phyloP scores from a whole-genome alignment of 2,113 vertebrate species.

The Sardina pilchardus region DNA sequence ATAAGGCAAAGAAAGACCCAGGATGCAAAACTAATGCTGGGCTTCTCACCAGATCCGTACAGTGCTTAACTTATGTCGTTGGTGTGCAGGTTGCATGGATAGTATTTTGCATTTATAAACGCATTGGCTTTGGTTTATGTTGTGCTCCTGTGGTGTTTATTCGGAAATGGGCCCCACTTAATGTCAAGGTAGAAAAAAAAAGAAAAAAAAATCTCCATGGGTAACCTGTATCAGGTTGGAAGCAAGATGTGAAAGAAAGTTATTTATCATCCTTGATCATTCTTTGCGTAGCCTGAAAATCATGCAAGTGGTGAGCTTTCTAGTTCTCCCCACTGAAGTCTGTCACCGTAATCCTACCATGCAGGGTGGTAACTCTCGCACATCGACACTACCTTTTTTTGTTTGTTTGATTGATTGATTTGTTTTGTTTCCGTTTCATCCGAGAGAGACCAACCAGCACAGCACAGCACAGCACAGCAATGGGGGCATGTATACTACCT shows the following conservation, averaged over 20 bases:
- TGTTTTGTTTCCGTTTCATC: constrained; percentile 21
- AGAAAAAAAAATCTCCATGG: constrained; percentile 66
- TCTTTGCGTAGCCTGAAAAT: constrained; percentile 70
- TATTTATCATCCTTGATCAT: constrained; percentile 62
- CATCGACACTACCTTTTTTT: constrained; percentile 61
- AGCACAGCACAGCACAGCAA: constrained; percentile 67
- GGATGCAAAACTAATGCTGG: constrained; percentile 52
- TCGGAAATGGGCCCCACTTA: neutral
- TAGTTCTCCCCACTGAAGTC: constrained; percentile 17
- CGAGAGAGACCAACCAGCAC: constrained; percentile 63
- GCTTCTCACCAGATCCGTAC: constrained; percentile 29
- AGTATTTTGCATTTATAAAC: constrained; percentile 24
- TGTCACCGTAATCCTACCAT: constrained; percentile 60
- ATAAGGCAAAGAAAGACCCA: constrained; percentile 68
- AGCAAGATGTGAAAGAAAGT: constrained; percentile 51
- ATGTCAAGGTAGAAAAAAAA: constrained; percentile 55
- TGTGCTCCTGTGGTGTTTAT: constrained; percentile 26
- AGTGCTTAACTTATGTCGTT: constrained; percentile 38
- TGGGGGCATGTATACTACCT: constrained; percentile 15
- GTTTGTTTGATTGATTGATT: neutral
- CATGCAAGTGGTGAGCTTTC: constrained; percentile 40
- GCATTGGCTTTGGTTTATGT: constrained; percentile 53
- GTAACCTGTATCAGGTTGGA: constrained; percentile 82
- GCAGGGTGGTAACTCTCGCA: constrained; percentile 59
- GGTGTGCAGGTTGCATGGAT: constrained; percentile 18